phyloP scores from a whole-genome alignment of 2,113 vertebrate genomes.

The Ibidorhyncha struthersii region DNA sequence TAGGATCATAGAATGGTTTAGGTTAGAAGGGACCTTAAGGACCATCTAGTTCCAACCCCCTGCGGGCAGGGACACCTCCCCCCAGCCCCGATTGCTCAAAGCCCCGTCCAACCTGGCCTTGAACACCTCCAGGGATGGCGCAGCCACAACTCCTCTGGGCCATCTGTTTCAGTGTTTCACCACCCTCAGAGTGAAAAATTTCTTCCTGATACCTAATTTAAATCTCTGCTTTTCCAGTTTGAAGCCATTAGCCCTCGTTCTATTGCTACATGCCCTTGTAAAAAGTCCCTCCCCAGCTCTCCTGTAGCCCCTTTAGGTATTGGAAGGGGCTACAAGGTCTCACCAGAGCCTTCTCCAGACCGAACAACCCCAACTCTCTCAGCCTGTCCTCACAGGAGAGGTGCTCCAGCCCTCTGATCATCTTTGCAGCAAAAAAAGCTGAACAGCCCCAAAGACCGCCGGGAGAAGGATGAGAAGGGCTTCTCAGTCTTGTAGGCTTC shows the following conservation, averaged over 20 bases:
- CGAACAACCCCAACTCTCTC: neutral
- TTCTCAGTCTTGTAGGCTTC: neutral
- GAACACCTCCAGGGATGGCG: neutral
- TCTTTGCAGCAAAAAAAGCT: neutral
- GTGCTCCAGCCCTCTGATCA: neutral
- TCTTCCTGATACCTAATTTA: neutral
- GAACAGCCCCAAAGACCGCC: fast-evolving
- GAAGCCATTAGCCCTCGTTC: neutral
- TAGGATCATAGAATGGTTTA: neutral
- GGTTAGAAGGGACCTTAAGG: neutral
- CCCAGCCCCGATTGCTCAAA: neutral
- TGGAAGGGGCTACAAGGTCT: neutral
- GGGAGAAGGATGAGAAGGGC: neutral
- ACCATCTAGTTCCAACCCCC: neutral
- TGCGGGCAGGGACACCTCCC: neutral
- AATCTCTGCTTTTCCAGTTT: neutral
- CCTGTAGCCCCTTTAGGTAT: neutral
- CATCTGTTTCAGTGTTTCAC: neutral
- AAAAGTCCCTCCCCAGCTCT: neutral
- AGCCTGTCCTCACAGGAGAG: neutral
- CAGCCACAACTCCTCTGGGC: neutral
- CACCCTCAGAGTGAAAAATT: neutral
- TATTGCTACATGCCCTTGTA: neutral
- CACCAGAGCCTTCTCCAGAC: neutral
- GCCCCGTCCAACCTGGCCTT: neutral